Conservation (phyloP, 2,113 vertebrate species). For the Proteles cristata region DNA sequence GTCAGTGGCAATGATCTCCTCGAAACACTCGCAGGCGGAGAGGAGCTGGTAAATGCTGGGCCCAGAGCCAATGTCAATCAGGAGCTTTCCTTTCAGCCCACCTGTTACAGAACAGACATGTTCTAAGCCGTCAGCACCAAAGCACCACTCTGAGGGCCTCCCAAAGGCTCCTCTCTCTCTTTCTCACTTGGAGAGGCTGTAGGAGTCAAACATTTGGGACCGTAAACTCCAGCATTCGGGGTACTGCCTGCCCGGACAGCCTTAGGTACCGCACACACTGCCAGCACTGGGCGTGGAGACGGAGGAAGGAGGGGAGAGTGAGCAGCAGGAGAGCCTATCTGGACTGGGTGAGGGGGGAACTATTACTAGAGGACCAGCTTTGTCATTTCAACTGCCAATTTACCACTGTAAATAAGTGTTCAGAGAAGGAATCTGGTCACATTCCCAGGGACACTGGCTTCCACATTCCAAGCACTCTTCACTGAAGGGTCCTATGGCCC, state of each 20-base stretch:
- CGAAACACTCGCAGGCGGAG: conserved; percentile 77
- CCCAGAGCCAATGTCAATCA: conserved; percentile 72
- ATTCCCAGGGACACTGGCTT: not conserved
- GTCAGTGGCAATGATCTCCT: conserved; percentile 70
- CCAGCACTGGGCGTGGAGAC: not conserved
- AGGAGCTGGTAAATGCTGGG: conserved; percentile 71
- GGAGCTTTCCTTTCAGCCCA: conserved; percentile 60
- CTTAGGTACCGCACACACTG: not conserved
- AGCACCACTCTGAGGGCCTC: not conserved
- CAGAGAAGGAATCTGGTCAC: not conserved
- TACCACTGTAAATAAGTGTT: not conserved
- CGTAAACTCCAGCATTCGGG: not conserved
- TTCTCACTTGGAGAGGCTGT: not conserved
- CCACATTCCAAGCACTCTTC: not conserved
- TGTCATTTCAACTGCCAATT: not conserved
- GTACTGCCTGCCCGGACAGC: not conserved
- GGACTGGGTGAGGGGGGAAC: not conserved
- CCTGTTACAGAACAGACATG: conserved; percentile 27
- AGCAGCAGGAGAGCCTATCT: not conserved
- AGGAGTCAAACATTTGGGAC: not conserved
- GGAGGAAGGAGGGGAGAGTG: not conserved
- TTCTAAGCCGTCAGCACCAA: not conserved
- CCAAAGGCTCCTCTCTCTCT: not conserved
- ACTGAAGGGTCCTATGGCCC: no score
- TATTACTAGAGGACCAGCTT: not conserved